Base-by-base conservation (phyloP, 1,140 invertebrate species). In the Drosophila athabasca region DNA sequence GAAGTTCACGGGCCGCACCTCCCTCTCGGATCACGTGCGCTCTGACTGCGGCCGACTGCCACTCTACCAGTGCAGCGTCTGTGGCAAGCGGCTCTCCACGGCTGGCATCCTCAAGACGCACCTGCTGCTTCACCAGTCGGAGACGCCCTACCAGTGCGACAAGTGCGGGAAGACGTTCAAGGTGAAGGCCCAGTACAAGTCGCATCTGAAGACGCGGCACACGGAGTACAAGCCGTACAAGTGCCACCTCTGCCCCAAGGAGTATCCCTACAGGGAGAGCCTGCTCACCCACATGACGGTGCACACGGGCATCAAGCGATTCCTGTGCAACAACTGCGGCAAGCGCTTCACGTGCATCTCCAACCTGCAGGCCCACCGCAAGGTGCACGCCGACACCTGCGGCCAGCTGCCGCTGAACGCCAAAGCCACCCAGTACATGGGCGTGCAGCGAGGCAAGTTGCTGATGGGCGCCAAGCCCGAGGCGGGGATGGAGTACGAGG, bases 171-270 rank as follows among this genome's bases (percentile, higher is more conserved):
- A 92, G 61, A 89, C 79, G 29, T 92, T 92, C 66, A 91, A 90
- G 50, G 92, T 92, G 64, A 92, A 92, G 67, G 92, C 92, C 3
- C 93, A 95, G 83, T 93, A 96, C 59, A 96, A 96, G 84, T 97
- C 97, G 79, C 95, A 96, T 79, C 92, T 91, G 19, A 91, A 94
- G 73, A 92, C 95, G 43, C 93, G 94, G 46, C 95, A 96, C 78
- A 94, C 93, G 6, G 93, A 94, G 46, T 94, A 94, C 73, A 95
- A 95, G 75, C 95, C 95, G 5, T 96, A 94, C 82, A 95, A 95
- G 79, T 95, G 95, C 90, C 88, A 91, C 72, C 84, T 93, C 1
- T 95, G 94, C 84, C 89, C 91, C 22, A 93, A 93, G 78, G 93
- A 92, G 24, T 94, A 94, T 90, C 92, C 92, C 7, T 92, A 93